Conservation (phyloP, 2,797 vertebrate species). For the Muraenolepis orangiensis region DNA sequence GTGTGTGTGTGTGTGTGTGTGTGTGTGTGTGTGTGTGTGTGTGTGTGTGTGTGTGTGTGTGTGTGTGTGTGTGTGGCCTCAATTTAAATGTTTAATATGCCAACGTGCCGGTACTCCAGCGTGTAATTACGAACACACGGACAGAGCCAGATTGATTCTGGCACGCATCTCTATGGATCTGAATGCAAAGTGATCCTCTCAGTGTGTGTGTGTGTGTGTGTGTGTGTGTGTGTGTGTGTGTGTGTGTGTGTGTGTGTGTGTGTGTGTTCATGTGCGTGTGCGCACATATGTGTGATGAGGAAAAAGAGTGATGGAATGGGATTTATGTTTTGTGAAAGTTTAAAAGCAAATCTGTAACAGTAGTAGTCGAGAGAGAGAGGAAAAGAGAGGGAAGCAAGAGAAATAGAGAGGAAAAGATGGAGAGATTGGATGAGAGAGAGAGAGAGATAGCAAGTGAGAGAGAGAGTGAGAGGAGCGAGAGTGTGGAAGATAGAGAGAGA, state of each 20-base stretch:
- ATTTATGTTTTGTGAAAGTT: not conserved
- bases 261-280: conserved; percentile 19
- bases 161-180: conserved; percentile 58
- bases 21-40: too few relatives aligned
- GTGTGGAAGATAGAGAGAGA: not conserved
- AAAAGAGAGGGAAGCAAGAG: too few relatives aligned
- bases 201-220: conserved; percentile 11
- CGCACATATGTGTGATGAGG: conserved; percentile 2
- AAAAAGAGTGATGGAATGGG: not conserved
- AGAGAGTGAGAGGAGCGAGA: not conserved
- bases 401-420: not conserved
- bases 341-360: not conserved
- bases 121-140: conserved; percentile 67
- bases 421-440: not conserved
- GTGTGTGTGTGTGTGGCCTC: too few relatives aligned
- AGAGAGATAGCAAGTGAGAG: not conserved
- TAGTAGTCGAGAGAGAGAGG: not conserved
- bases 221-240: conserved; percentile 16
- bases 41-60: too few relatives aligned
- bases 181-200: conserved; percentile 21
- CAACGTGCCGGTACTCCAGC: conserved; percentile 67
- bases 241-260: conserved; percentile 16
- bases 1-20: too few relatives aligned
- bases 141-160: conserved; percentile 56
- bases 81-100: conserved; percentile 59